phyloP scores from a whole-genome alignment of 2,797 vertebrate genomes.

The Amblyraja radiata region DNA sequence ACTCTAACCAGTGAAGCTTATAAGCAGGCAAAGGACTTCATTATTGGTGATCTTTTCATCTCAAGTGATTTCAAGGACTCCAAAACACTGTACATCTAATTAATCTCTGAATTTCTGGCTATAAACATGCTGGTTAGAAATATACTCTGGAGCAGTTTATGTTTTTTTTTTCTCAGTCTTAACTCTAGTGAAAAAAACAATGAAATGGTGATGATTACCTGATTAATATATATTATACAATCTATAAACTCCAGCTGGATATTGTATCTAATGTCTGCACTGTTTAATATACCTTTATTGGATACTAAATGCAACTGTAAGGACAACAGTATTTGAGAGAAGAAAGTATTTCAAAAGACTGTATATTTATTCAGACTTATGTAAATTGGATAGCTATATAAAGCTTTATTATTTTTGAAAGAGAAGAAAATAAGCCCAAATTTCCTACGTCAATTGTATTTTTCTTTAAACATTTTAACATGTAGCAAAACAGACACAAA shows the following conservation, averaged over 20 bases:
- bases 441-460: neutral
- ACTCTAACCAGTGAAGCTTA: no score
- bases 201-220: neutral
- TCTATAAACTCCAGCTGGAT: neutral
- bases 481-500: neutral
- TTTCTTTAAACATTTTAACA: constrained; percentile 23
- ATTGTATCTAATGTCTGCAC: neutral
- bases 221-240: neutral
- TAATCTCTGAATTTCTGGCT: neutral
- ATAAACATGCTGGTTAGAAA: neutral
- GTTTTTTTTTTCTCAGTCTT: neutral
- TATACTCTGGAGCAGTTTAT: neutral
- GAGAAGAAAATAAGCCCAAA: neutral
- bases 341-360: neutral
- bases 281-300: no score
- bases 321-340: neutral
- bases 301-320: neutral
- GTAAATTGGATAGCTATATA: neutral
- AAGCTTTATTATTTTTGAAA: constrained; percentile 10
- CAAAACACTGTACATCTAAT: neutral
- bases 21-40: no score
- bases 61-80: no score
- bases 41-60: no score
- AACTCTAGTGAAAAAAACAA: neutral
- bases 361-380: neutral